Base-by-base conservation (phyloP, 2,797 vertebrate genomes). In the Falco rusticolus region DNA sequence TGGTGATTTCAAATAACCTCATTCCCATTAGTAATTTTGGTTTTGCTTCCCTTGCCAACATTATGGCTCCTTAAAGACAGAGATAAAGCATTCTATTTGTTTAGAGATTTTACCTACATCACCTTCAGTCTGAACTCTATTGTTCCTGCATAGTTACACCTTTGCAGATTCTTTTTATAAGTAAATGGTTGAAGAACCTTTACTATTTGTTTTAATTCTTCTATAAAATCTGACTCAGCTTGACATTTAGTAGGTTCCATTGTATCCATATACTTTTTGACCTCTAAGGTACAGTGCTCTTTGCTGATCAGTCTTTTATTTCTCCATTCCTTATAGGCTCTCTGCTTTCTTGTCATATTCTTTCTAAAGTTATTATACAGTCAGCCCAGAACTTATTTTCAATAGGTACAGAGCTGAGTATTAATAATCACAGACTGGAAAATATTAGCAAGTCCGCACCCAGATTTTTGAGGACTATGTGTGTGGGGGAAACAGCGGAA, bases 131-230 rank as follows among this genome's bases (percentile, higher is more conserved):
- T 65, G 29, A 33, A 51, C 21, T 51, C 51, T 29, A 31, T 15
- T 74, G 29, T 18, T 78, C 37, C 66, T 81, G n/a, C 26, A 39
- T 14, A 65, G 11, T 75, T 61, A 54, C 19, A 34, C 5, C 37
- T 85, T 86, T 88, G 16, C 43, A 64, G 10, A 1, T 75, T 81
- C 48, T 64, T 84, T 93, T 86, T 37, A 26, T 47, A 70, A 93
- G 37, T 47, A 91, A 83, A 85, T 53, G 25, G 7, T 53, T 83
- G 60, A 88, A 84, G 74, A 87, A 63, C 25, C 11, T 84, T 79
- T 91, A 64, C 14, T 65, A 41, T 91, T 93, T 88, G 16, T 63
- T 94, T 84, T 86, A 71, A 79, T 84, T 88, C 16, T 71, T 74
- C 61, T 69, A 69, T 47, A 63, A 87, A 89, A 37, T 89, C 8